A percentile compares a stretch with the other conserved stretches of the same genome.
Evolutionary conservation across 2,888 invertebrate species (phyloP).

Genomic region (Stegana nigrithorax): DNA sequence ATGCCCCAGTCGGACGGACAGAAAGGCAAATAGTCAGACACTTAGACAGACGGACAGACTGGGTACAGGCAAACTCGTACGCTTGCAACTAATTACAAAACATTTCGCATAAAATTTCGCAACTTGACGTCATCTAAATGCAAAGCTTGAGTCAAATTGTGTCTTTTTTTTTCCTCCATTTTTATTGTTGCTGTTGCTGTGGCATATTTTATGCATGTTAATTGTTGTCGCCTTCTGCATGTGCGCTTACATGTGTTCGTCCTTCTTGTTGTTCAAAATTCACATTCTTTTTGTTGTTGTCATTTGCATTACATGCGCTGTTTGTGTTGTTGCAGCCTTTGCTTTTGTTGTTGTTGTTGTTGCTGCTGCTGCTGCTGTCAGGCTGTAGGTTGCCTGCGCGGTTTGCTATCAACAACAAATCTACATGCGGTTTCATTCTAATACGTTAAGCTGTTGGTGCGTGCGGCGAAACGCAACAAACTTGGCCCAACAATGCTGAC

Average conservation of each 20-base stretch:
- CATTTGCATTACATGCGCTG: background rate
- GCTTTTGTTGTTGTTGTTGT: background rate
- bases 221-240: too few species aligned
- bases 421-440: slow-evolving; percentile 55
- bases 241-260: background rate
- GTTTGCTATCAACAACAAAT: slow-evolving; percentile 51
- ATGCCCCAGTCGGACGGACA: background rate
- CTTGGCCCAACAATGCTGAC: background rate
- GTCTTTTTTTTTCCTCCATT: slow-evolving; percentile 21
- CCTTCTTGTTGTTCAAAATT: too few species aligned
- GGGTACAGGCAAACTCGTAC: too few species aligned
- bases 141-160: slow-evolving; percentile 30
- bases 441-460: slow-evolving; percentile 33
- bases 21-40: background rate
- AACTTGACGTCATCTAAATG: slow-evolving; percentile 55
- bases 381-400: slow-evolving; percentile 23
- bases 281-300: background rate
- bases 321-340: background rate
- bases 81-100: slow-evolving; percentile 59
- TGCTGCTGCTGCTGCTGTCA: background rate
- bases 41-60: background rate
- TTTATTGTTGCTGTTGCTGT: slow-evolving; percentile 13
- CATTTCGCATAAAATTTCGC: slow-evolving; percentile 55
- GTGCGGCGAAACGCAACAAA: slow-evolving; percentile 1
- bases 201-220: slow-evolving; percentile 14